Conservation (phyloP, 2,113 vertebrate species). For the Oenanthe oenanthe region DNA sequence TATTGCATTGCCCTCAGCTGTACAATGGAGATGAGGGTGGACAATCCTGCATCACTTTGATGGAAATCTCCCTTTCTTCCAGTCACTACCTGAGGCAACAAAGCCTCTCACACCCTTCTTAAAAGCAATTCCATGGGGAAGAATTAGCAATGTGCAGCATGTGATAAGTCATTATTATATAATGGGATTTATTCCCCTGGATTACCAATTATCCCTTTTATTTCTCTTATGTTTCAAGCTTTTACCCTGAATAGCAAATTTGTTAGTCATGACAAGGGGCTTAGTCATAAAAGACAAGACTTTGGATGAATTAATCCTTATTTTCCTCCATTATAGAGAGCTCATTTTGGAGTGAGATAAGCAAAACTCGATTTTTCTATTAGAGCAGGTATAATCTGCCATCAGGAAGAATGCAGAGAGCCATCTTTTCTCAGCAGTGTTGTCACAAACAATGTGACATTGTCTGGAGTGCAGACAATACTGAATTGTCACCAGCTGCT, state of each 20-base stretch:
- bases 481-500: not conserved
- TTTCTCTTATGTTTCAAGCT: conserved; percentile 21
- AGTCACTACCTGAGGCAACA: not conserved
- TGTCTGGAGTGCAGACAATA: not conserved
- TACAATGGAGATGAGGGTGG: accelerated
- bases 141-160: not conserved
- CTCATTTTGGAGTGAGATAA: not conserved
- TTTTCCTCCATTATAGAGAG: conserved; percentile 7
- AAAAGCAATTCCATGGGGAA: not conserved
- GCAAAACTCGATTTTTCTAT: not conserved
- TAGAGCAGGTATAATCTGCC: not conserved
- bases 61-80: not conserved
- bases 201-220: conserved; percentile 35
- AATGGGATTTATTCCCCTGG: conserved; percentile 23
- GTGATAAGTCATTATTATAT: conserved; percentile 29
- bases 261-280: conserved; percentile 9
- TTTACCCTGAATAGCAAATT: conserved; percentile 27
- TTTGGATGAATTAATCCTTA: not conserved
- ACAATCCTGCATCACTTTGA: not conserved
- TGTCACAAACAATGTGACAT: not conserved
- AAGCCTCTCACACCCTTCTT: not conserved
- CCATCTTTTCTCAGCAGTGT: not conserved
- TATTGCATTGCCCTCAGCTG: not conserved
- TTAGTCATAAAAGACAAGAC: conserved; percentile 9
- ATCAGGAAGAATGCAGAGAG: not conserved